Base-by-base conservation (phyloP, 2,888 invertebrate genomes). In the Archips crataeganus region DNA sequence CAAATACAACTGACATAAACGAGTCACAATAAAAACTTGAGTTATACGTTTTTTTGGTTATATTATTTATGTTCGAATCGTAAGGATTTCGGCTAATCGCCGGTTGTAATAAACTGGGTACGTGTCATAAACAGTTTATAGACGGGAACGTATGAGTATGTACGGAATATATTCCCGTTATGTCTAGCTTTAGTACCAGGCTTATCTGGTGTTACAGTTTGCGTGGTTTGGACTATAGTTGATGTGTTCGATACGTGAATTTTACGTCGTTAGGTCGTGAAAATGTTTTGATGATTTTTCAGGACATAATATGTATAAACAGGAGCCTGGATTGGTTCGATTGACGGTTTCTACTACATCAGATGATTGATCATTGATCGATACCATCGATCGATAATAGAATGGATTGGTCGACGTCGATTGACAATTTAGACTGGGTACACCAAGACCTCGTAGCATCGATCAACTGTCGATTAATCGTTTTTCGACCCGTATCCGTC, bases 51-150 rank as follows among this genome's bases (percentile, higher is more conserved):
- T 82, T 87, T 89, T 88, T 89, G 87, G 82, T 79, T 79, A 78
- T 78, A 85, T 87, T 88, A 88, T 90, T 90, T 90, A 91, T 82
- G 89, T 87, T 85, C 84, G 82, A 84, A 84, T 86, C 87, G 83
- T 90, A 87, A 87, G 87, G 85, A 84, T 89, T 87, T 85, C 79
- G 81, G 84, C 90, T 91, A 92, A 91, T 91, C 91, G 90, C 87
- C 79, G 80, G 77, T 83, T 77, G 83, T 85, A 82, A 86, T 89
- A 82, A 79, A 82, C 75, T 76, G 65, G 36, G 70, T 68, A 45
- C 70, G 65, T 69, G 45, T 61, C 88, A 78, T 90, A 88, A 90
- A 90, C 78, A 81, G 82, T 88, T 90, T 90, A 90, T 88, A 86
- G 86, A 86, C 84, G 75, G 81, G 79, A 49, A 49, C 32, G 57